phyloP scores from a whole-genome alignment of 2,113 vertebrate species.

The Toxostoma redivivum region DNA sequence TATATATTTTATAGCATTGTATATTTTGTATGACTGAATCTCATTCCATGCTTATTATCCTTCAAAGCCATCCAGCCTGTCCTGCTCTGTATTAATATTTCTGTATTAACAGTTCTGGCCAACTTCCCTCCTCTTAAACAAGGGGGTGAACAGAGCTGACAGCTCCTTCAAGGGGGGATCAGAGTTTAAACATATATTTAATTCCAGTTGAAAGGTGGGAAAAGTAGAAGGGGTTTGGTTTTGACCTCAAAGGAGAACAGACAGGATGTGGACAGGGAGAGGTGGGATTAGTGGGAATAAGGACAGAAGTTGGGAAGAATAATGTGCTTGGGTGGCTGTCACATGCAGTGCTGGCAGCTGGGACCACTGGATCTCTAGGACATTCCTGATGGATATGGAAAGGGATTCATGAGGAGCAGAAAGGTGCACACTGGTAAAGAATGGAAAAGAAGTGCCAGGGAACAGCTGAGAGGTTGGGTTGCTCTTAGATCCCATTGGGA shows the following conservation, averaged over 20 bases:
- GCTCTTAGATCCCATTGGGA: rapidly evolving
- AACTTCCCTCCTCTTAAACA: background rate
- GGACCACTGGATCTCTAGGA: background rate
- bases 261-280: background rate
- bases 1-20: background rate
- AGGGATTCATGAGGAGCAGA: background rate
- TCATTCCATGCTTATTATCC: background rate
- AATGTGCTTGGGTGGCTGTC: background rate
- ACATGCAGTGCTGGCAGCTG: background rate
- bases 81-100: background rate
- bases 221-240: background rate
- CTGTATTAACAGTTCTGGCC: background rate
- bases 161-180: background rate
- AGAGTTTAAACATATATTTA: background rate
- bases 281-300: background rate
- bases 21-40: background rate
- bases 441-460: background rate
- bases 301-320: background rate
- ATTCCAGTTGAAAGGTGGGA: background rate
- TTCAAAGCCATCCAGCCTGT: background rate
- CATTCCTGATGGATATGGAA: background rate
- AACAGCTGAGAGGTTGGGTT: background rate
- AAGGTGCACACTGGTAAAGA: background rate
- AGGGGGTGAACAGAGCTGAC: background rate
- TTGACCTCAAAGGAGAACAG: background rate